A percentile compares a stretch with the other conserved stretches of the same genome.
Evolutionary conservation across 2,888 invertebrate species (phyloP).

Genomic region (Epistrophe eligans): DNA sequence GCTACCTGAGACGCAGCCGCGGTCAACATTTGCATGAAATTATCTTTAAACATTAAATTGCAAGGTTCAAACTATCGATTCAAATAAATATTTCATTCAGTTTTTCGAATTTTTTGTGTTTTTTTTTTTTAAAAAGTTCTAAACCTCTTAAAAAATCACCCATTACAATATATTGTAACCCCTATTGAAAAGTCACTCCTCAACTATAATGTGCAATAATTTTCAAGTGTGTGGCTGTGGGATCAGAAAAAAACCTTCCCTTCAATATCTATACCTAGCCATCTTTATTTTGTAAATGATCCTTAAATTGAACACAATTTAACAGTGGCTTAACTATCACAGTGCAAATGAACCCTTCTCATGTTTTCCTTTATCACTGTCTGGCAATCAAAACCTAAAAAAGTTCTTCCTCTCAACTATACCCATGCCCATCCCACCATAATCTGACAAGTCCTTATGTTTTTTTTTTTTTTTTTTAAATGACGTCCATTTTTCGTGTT

Average conservation of each 20-base stretch:
- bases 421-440: neutral
- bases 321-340: conserved; percentile 63
- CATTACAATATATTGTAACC: no score
- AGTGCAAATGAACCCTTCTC: conserved; percentile 72
- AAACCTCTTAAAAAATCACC: no score
- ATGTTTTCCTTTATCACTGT: conserved; percentile 71
- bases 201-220: no score
- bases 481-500: conserved; percentile 39
- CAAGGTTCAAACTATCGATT: no score
- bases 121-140: no score
- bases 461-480: conserved; percentile 13
- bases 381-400: conserved; percentile 54
- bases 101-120: no score
- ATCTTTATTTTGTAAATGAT: conserved; percentile 43
- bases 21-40: no score
- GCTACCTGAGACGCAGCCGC: no score
- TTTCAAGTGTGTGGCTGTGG: neutral
- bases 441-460: conserved; percentile 1
- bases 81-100: no score
- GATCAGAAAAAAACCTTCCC: neutral
- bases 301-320: conserved; percentile 73
- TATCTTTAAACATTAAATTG: no score
- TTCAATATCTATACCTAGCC: neutral
- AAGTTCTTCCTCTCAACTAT: neutral
- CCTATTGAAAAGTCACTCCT: neutral